Conservation (phyloP, 2,113 vertebrate species). For the Nicator chloris region DNA sequence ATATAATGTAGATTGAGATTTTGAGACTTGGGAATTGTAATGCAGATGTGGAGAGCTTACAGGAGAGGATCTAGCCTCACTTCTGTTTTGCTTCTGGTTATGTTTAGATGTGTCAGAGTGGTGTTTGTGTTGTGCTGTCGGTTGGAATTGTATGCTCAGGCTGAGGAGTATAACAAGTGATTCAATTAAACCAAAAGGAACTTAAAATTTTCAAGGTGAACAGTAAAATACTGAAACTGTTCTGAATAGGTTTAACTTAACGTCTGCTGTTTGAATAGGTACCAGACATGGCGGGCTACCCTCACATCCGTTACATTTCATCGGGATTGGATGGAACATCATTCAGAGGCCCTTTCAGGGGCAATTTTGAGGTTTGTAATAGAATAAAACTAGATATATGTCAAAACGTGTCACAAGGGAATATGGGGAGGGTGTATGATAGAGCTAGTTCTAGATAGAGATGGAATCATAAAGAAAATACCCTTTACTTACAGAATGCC, state of each 20-base stretch:
- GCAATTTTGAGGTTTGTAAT: constrained; percentile 94
- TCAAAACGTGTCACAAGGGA: constrained; percentile 16
- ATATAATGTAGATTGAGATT: background rate
- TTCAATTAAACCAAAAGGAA: constrained; percentile 4
- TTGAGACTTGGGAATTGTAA: background rate
- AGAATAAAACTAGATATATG: constrained; percentile 57
- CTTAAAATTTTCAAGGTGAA: constrained; percentile 6
- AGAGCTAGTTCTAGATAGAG: background rate
- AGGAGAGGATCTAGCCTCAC: background rate
- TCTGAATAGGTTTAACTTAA: constrained; percentile 69
- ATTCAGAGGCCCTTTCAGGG: constrained; percentile 84
- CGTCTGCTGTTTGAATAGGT: constrained; percentile 76
- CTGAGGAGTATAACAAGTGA: constrained; percentile 23
- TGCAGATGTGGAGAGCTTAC: background rate
- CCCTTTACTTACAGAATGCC: background rate
- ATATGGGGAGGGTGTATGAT: background rate
- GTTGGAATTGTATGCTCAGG: background rate
- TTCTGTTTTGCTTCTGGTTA: background rate
- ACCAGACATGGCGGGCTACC: constrained; percentile 90
- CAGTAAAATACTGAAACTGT: constrained; percentile 41
- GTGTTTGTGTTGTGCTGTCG: background rate
- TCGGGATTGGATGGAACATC: constrained; percentile 94
- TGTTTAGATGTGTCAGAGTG: background rate
- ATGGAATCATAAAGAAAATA: background rate
- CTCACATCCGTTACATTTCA: constrained; percentile 99